Evolutionary conservation across 2,113 vertebrate species (phyloP).

Genomic region (Peromyscus leucopus): DNA sequence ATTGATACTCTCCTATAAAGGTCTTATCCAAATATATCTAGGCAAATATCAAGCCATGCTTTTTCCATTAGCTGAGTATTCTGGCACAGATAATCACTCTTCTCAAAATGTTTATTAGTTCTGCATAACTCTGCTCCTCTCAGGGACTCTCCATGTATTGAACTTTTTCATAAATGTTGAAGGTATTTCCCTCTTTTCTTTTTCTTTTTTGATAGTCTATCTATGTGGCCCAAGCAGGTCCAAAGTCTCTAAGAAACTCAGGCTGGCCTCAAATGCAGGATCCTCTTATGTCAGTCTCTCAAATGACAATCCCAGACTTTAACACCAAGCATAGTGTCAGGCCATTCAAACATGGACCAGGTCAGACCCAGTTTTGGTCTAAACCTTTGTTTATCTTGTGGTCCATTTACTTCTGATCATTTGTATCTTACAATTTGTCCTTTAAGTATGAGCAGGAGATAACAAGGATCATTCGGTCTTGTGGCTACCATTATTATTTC

Average conservation of each 20-base stretch:
- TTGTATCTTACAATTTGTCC: neutral
- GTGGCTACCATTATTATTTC: neutral
- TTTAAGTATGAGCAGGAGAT: neutral
- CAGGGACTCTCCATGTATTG: neutral
- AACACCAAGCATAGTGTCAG: neutral
- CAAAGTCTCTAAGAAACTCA: neutral
- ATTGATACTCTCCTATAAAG: conserved; percentile 23
- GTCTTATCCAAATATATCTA: conserved; percentile 47
- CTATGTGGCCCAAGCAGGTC: neutral
- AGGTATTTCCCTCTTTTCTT: neutral
- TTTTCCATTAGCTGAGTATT: conserved; percentile 17
- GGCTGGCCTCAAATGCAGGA: neutral
- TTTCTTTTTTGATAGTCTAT: neutral
- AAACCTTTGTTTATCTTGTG: neutral
- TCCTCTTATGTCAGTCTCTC: neutral
- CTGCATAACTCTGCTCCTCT: neutral
- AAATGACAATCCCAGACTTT: neutral
- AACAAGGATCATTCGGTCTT: neutral
- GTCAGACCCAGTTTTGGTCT: neutral
- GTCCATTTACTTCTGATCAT: neutral
- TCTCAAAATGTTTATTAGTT: conserved; percentile 35
- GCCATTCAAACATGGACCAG: neutral
- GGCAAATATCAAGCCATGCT: conserved; percentile 1
- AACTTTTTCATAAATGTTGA: conserved; percentile 14
- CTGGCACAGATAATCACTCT: conserved; percentile 2